Evolutionary conservation across 2,113 vertebrate genomes (phyloP), one percentile per base, ranked within the genome.

Genomic region (Perca schrenkii): DNA sequence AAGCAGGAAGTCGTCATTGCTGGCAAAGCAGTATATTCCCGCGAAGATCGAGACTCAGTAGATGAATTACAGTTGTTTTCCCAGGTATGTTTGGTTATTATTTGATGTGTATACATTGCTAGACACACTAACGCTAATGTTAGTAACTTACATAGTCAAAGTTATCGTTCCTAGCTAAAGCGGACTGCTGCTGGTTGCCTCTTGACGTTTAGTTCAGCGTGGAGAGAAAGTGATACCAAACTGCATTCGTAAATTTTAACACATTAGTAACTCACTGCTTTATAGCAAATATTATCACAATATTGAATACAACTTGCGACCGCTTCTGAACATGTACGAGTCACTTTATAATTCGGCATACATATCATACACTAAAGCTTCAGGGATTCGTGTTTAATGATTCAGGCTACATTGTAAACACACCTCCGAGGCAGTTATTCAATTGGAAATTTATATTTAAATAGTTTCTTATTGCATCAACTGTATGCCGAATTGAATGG

Each of bases 1-100:
- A 50, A 72, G 8, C 83, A 11, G 93, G 93, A 94, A 91, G 89
- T 88, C 21, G 81, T 90, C 90, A 90, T 56, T 3, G 12, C 40
- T 16, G 40, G 10, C 43, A 0, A 49, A 53, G 34, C 54, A 13
- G 21, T 1, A 2, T 86, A 3, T 86, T 92, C 90, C 85, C 92
- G 92, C 91, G 90, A 90, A 92, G 77, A 53, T 81, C 67, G 36
- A 62, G 76, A 19, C 0, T n/a, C n/a, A 0, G 7, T 0, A 5
- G 0, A 4, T 0, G 47, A 34, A 7, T 1, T n/a, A 0, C 1
- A 8, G 50, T 10, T 34, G 16, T 40, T 64, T 8, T n/a, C 0
- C 0, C 4, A 4, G 50, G 68, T 89, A 40, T 8, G 43, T 79
- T 2, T 34, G 0, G 6, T 25, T 57, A 13, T 49, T 61, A 7